Evolutionary conservation across 2,888 invertebrate species (phyloP).

Genomic region (Clanis bilineata): DNA sequence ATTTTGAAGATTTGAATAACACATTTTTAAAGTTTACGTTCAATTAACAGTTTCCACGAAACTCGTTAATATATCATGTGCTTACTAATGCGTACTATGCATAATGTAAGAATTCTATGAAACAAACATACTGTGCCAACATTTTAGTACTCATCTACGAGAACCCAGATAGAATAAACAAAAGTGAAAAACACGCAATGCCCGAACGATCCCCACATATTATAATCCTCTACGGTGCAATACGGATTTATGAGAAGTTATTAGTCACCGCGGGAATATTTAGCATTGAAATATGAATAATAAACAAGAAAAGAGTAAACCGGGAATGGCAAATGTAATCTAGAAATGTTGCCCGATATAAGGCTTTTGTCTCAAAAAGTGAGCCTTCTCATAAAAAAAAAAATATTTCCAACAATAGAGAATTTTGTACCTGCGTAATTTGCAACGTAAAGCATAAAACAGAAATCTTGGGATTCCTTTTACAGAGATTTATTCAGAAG

Average conservation of each 20-base stretch:
- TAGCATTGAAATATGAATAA: slow-evolving; percentile 73
- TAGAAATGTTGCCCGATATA: slow-evolving; percentile 33
- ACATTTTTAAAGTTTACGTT: background rate
- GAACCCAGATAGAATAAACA: slow-evolving; percentile 21
- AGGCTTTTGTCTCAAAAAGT: slow-evolving; percentile 34
- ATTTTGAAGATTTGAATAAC: background rate
- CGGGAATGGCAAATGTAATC: slow-evolving; percentile 53
- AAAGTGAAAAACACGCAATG: slow-evolving; percentile 54
- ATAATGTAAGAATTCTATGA: background rate
- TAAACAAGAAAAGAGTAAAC: slow-evolving; percentile 69
- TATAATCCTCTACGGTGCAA: slow-evolving; percentile 72
- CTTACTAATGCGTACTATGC: slow-evolving; percentile 5
- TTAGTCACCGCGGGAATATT: slow-evolving; percentile 71
- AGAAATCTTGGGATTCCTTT: slow-evolving; percentile 18
- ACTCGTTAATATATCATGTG: background rate
- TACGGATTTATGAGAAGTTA: slow-evolving; percentile 74
- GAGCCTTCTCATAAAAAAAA: slow-evolving; percentile 1
- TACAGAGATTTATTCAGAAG: slow-evolving; percentile 25
- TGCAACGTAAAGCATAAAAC: slow-evolving; percentile 31
- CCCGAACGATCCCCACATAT: slow-evolving; percentile 67
- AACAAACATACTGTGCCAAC: background rate
- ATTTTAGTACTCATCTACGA: background rate
- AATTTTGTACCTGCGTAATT: slow-evolving; percentile 27
- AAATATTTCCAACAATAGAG: slow-evolving; percentile 26
- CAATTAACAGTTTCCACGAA: background rate